phyloP scores from a whole-genome alignment of 2,888 invertebrate species.

The Leptinotarsa juncta region DNA sequence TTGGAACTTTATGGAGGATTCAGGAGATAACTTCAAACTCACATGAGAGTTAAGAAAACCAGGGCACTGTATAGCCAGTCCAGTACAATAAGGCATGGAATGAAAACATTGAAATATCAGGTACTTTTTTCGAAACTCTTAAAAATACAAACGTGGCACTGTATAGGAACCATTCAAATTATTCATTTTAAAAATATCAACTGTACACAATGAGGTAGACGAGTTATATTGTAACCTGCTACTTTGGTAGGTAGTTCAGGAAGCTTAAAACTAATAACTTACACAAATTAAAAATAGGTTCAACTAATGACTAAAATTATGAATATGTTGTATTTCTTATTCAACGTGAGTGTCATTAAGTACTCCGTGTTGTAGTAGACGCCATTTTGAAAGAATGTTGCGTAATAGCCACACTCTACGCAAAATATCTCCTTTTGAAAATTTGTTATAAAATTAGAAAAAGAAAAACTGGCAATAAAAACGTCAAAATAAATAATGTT shows the following conservation, averaged over 20 bases:
- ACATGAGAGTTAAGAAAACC: no score
- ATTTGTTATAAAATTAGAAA: conserved; percentile 51
- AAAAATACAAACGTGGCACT: conserved; percentile 53
- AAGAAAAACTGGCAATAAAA: conserved; percentile 55
- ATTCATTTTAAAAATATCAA: conserved; percentile 51
- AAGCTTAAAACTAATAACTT: conserved; percentile 36
- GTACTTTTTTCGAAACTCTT: conserved; percentile 52
- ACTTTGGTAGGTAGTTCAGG: conserved; percentile 41
- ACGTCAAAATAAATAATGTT: conserved; percentile 57
- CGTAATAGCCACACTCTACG: conserved; percentile 52
- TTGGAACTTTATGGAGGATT: no score
- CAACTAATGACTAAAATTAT: conserved; percentile 40
- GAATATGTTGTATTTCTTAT: conserved; percentile 53
- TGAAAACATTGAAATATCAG: conserved; percentile 51
- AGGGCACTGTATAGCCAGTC: conserved; percentile 1
- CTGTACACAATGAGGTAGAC: conserved; percentile 57
- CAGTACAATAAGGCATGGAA: conserved; percentile 13
- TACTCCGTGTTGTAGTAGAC: conserved; percentile 58
- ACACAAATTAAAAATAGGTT: conserved; percentile 34
- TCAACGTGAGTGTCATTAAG: conserved; percentile 59
- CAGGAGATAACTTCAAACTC: no score
- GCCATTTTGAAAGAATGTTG: conserved; percentile 52
- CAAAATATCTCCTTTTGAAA: conserved; percentile 52
- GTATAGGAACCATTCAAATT: conserved; percentile 54
- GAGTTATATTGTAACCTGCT: conserved; percentile 32